Base-by-base conservation (phyloP, 1,140 invertebrate genomes). In the Ips typographus region DNA sequence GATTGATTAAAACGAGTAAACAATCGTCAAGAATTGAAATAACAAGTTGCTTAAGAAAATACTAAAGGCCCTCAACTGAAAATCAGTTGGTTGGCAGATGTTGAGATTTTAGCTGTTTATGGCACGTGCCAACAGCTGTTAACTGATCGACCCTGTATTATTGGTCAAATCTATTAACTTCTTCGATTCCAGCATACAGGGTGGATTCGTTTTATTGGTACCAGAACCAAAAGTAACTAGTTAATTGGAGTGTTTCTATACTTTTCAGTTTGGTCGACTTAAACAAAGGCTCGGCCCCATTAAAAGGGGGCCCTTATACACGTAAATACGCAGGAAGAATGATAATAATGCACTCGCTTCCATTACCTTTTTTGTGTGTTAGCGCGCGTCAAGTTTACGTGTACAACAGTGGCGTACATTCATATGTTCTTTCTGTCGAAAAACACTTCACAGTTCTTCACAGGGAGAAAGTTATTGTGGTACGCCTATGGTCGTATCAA, bases 401-500 rank as follows among this genome's bases (percentile, higher is more conserved):
- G 43, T 40, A 3, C 66, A 56, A 39, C 66, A 72, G 62, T 60
- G 65, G 53, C 65, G 70, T 68, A 61, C 47, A 42, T 59, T 38
- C 2, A 59, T 22, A 41, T 55, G 2, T n/a, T 1, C 8, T 2
- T n/a, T 1, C 41, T 40, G 1, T 40, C 41, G 8, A 40, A 59
- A 22, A 59, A 59, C 7, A 8, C 2, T 0, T 22, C 22, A 40
- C 4, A 4, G 8, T 41, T 41, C 7, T 40, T 39, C 22, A 22
- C 22, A 0, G 38, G 40, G 40, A 61, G 38, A 43, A 36, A 55
- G 4, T 52, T 66, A 22, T 59, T 36, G 39, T 36, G 37, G 69
- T 71, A 75, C 77, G 76, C 75, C 75, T 59, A 73, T 78, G 77
- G 52, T 40, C 44, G 8, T 72, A 75, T 79, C 73, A 76, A 79